These are phyloP conservation scores for Aspidoscelis tigris DNA, from an alignment of 2,113 vertebrate species.

Conservation along the genomic window DNA sequence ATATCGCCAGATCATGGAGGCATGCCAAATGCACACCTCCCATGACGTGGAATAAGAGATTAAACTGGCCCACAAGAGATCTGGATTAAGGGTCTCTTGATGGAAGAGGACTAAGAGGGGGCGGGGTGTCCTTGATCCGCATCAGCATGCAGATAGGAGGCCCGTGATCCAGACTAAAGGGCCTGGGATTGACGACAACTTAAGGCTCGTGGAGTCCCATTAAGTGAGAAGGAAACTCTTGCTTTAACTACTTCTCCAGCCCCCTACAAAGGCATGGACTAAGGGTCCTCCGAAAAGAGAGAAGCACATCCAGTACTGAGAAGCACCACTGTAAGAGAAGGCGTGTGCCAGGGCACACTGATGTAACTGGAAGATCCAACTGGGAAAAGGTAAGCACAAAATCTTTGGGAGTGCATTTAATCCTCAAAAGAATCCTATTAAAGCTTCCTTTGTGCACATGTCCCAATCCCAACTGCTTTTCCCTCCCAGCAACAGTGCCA, in stretches of 20 bases:
- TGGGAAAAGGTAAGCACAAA: not conserved
- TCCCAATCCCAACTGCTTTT: not conserved
- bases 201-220: too few relatives aligned
- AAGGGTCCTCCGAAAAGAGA: not conserved
- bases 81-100: too few relatives aligned
- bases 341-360: too few relatives aligned
- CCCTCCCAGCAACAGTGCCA: not conserved
- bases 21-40: too few relatives aligned
- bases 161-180: too few relatives aligned
- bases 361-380: not conserved
- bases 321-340: not conserved
- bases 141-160: too few relatives aligned
- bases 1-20: too few relatives aligned
- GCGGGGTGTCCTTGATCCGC: too few relatives aligned
- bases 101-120: too few relatives aligned
- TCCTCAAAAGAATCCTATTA: not conserved
- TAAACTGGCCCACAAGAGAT: too few relatives aligned
- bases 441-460: not conserved
- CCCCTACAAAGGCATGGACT: not conserved
- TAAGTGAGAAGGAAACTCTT: not conserved
- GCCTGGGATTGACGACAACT: too few relatives aligned
- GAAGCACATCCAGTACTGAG: not conserved
- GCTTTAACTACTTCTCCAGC: not conserved
- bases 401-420: not conserved
- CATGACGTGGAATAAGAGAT: too few relatives aligned